Evolutionary conservation across 2,888 invertebrate genomes (phyloP).

Genomic region (Acleris emargana): DNA sequence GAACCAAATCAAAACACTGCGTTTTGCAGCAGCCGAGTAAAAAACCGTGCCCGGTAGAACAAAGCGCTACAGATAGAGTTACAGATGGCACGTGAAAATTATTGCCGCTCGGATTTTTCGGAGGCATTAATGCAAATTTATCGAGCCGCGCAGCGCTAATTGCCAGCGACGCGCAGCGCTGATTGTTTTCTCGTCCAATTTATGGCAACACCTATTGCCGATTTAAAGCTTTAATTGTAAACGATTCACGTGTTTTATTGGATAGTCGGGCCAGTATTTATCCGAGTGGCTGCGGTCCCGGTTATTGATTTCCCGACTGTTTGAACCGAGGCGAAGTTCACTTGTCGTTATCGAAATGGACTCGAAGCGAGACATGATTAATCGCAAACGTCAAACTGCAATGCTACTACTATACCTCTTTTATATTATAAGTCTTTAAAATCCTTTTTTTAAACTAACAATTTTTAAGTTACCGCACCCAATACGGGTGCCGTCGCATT

Average conservation of each 20-base stretch:
- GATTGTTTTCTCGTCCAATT: slow-evolving; percentile 82
- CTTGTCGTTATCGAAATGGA: slow-evolving; percentile 51
- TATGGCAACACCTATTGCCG: slow-evolving; percentile 84
- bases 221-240: slow-evolving; percentile 84
- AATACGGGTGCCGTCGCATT: too few species aligned
- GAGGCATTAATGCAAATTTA: slow-evolving; percentile 84
- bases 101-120: slow-evolving; percentile 81
- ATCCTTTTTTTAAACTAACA: neutral
- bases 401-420: slow-evolving; percentile 5
- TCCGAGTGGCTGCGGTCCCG: slow-evolving; percentile 73
- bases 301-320: slow-evolving; percentile 76
- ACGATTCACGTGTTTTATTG: slow-evolving; percentile 83
- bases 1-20: slow-evolving; percentile 36
- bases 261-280: slow-evolving; percentile 79
- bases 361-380: slow-evolving; percentile 49
- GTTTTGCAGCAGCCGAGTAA: slow-evolving; percentile 47
- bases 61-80: slow-evolving; percentile 25
- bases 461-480: too few species aligned
- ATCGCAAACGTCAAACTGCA: slow-evolving; percentile 43
- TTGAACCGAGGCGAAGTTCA: slow-evolving; percentile 56
- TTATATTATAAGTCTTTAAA: too few species aligned
- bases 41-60: slow-evolving; percentile 38
- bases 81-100: slow-evolving; percentile 78
- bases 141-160: slow-evolving; percentile 82
- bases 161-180: slow-evolving; percentile 80